Evolutionary conservation across 23 tunicate genomes (phyloP), one percentile per base, ranked within the genome.

Genomic region (Styela plicata): DNA sequence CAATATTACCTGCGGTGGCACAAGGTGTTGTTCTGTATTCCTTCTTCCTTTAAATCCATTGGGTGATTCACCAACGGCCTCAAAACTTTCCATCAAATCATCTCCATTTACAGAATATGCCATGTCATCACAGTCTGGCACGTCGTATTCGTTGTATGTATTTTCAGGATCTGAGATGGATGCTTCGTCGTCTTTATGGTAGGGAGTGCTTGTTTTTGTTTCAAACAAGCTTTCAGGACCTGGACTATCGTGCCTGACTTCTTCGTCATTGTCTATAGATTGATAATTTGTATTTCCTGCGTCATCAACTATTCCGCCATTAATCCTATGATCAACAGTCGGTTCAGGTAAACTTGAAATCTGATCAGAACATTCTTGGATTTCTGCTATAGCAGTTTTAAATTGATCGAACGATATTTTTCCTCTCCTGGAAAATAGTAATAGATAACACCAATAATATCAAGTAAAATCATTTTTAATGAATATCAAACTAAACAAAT

Each of bases 61-160:
- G 0, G 71, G 71, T 3, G 97, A 91, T 79, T 86, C 90, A 24
- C 90, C 85, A 31, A 83, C 37, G 7, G 86, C 85, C 34, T 91
- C 87, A 65, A 86, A 86, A 32, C 83, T 91, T 63, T 91, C 90
- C 97, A 91, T 91, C 66, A 85, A 87, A 30, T 69, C 68, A 44
- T 76, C 81, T 25, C 63, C 64, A 2, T 53, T 36, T 10, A 76
- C 53, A 16, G 81, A 76, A 21, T 76, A 29, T 2, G 64, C 85
- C 53, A 34, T 37, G 25, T 63, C 86, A 53, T 93, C 98, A 52
- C 85, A 91, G 21, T 93, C 98, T 7, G 87, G 80, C 34, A 90
- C 44, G 69, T 93, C 98, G 85, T 93, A 93, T 63, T 93, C 98
- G 89, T 93, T 93, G 81, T 93, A 93, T 32, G 98, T 88, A 82